Base-by-base conservation (phyloP, 2,888 invertebrate genomes). In the Cerastoderma edule region DNA sequence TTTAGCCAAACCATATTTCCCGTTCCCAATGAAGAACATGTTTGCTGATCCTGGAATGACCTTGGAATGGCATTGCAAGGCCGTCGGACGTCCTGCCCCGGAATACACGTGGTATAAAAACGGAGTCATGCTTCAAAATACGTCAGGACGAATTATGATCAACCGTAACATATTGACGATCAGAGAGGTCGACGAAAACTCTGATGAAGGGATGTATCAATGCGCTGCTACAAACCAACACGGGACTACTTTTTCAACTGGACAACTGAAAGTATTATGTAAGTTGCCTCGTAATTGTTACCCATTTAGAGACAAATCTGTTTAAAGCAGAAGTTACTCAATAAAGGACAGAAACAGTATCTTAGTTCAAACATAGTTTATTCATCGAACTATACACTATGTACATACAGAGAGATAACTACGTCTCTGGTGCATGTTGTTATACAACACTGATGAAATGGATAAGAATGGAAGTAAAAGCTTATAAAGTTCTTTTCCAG, bases 161-260 rank as follows among this genome's bases (percentile, higher is more conserved):
- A 35, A n/a, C 3, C 30, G 60, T 0, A 88, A 87, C 57, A 70
- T 81, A 8, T 69, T 89, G 32, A 83, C 66, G 6, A 89, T 91
- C 32, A 24, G 30, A 1, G 72, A 77, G 1, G 82, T 88, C 3
- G 71, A 80, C 13, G 70, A 73, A 3, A 54, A 32, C 13, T 70
- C 95, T 86, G 98, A 99, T 92, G 95, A 96, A 68, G 98, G 97
- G 32, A 98, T 98, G 97, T 99, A 96, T 92, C 98, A 99, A 89
- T 99, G 98, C 91, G 95, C 96, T 87, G 98, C 98, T 0, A 95
- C 94, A 71, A 99, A 99, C 94, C 96, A 97, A 85, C 93, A 98
- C 10, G 97, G 96, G 90, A 95, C 96, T 0, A 95, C 95, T 75
- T 98, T 96, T 92, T 97, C 97, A 0, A 96, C 97, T 4, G 98